Conservation (phyloP, 2,113 vertebrate genomes). For the Pelvicachromis taeniatus region DNA sequence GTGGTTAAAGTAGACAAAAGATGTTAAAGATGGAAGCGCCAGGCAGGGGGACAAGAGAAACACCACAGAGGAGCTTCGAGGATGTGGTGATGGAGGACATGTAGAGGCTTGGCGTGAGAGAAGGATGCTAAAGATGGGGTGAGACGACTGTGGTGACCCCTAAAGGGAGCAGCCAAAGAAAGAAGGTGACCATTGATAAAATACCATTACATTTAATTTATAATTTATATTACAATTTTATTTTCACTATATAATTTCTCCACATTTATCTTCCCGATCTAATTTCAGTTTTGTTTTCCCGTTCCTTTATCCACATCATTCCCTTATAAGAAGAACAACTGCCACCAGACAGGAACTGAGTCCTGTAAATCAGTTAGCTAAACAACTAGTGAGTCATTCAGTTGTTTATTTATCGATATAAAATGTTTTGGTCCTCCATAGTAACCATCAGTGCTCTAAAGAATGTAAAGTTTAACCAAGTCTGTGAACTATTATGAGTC, state of each 20-base stretch:
- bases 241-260: background rate
- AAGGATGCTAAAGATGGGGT: background rate
- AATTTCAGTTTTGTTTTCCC: background rate
- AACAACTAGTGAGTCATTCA: background rate
- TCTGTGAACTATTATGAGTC: background rate
- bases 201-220: background rate
- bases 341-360: background rate
- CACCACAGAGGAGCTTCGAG: background rate
- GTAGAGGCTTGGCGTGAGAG: background rate
- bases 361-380: background rate
- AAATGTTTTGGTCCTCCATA: background rate
- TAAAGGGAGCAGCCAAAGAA: background rate
- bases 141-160: background rate
- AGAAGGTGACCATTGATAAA: background rate
- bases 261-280: background rate
- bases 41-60: background rate
- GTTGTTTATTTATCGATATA: background rate
- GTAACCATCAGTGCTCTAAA: background rate
- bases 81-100: background rate
- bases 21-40: background rate
- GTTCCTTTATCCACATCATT: background rate
- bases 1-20: background rate
- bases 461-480: background rate
- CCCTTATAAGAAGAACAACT: background rate
- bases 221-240: background rate